Evolutionary conservation across 1,140 invertebrate genomes (phyloP), one percentile per base, ranked within the genome.

Genomic region (Reticulitermes speratus): DNA sequence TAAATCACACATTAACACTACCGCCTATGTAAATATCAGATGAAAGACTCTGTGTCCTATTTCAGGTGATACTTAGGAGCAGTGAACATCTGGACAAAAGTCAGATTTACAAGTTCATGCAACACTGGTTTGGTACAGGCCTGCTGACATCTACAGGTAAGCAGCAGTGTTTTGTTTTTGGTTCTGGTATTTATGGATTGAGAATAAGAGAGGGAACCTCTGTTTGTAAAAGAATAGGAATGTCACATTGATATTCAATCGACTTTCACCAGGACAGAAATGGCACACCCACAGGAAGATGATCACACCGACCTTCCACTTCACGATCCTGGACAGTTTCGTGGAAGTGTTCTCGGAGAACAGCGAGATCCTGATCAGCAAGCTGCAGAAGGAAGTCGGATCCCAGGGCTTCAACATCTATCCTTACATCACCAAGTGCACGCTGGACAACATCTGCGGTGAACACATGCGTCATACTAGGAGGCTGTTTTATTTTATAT

Each of bases 391-490:
- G 84, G 89, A 90, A 44, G 89, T 89, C 87, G 88, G 87, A 44
- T 87, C 88, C 38, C 84, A 87, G 0, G 89, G 88, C 9, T 92
- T 94, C 69, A 91, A 95, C 89, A 91, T 96, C 25, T 94, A 93
- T 89, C 93, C 94, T 32, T 92, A 92, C 88, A 91, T 96, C 11
- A 94, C 94, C 59, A 90, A 93, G 6, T 95, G 94, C 90, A 93
- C 95, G 82, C 90, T 97, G 88, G 96, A 97, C 89, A 94, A 95
- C 81, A 96, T 96, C 88, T 95, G 94, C 89, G 95, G 94, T 94
- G 90, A 90, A 89, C 89, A 84, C 16, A 25, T 23, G 48, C 45
- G 81, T 25, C 38, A 0, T 16, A 16, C 23, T 30, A n/a, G n/a
- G n/a, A n/a, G n/a, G n/a, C n/a, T n/a, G n/a, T n/a, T n/a, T n/a